phyloP scores from a whole-genome alignment of 1,140 invertebrate species.

The Drosophila pruinosa region DNA sequence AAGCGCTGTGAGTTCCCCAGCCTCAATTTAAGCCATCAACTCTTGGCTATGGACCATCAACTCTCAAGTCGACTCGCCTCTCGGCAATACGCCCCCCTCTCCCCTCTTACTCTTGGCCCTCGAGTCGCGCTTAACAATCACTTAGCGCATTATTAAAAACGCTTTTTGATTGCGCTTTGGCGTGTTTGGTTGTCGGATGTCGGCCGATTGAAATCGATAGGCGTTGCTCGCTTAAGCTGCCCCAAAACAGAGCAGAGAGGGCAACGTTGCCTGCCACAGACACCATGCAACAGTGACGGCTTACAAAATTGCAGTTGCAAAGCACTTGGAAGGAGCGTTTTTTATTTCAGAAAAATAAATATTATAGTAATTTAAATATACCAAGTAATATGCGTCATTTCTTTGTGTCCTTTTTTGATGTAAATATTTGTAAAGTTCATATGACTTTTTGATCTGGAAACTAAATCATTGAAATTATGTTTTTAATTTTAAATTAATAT shows the following conservation, averaged over 20 bases:
- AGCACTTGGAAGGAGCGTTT: too few species aligned
- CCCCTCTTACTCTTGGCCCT: slow-evolving; percentile 6
- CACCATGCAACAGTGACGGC: background rate
- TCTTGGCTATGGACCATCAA: slow-evolving; percentile 4
- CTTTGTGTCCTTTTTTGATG: too few species aligned
- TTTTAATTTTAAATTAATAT: too few species aligned
- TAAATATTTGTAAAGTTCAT: too few species aligned
- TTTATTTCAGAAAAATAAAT: too few species aligned
- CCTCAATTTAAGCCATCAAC: slow-evolving; percentile 14
- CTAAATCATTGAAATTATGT: too few species aligned
- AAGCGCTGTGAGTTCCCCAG: slow-evolving; percentile 2
- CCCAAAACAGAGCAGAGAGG: background rate
- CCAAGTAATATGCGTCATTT: too few species aligned
- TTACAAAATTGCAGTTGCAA: background rate
- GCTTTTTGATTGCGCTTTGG: slow-evolving; percentile 78
- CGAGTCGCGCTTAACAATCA: slow-evolving; percentile 68
- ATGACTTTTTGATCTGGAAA: too few species aligned
- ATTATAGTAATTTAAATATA: too few species aligned
- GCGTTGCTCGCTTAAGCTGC: slow-evolving; percentile 31
- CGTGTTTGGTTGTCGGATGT: slow-evolving; percentile 42
- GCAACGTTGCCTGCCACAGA: background rate
- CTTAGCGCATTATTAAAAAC: slow-evolving; percentile 81
- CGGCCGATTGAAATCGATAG: slow-evolving; percentile 62
- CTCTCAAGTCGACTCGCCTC: slow-evolving; percentile 1
- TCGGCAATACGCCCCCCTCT: background rate